Conservation (phyloP, 2,797 vertebrate genomes). For the Bradypodion ventrale region DNA sequence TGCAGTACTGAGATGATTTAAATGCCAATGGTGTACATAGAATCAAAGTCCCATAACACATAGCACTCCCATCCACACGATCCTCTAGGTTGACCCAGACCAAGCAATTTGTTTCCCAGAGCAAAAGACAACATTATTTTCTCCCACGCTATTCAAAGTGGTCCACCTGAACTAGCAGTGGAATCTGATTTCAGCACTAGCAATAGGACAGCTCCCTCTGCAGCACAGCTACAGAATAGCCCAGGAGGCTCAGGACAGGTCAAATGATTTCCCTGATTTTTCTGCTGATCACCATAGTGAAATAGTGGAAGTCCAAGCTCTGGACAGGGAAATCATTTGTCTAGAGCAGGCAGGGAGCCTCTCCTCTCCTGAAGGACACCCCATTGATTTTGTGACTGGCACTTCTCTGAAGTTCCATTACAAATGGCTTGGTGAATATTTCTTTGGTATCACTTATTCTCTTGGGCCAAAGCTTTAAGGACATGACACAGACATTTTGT, state of each 20-base stretch:
- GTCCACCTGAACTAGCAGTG: not conserved
- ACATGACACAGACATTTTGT: slow-evolving; percentile 16
- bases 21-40: not conserved
- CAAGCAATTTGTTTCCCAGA: not conserved
- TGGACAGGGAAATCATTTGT: no score
- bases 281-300: not conserved
- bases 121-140: not conserved
- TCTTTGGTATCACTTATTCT: slow-evolving; percentile 25
- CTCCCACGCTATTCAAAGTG: not conserved
- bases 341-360: not conserved
- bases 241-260: not conserved
- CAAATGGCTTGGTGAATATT: slow-evolving; percentile 4
- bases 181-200: not conserved
- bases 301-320: not conserved
- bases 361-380: not conserved
- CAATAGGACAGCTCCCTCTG: not conserved
- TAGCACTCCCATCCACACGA: not conserved
- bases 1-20: not conserved
- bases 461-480: slow-evolving; percentile 11
- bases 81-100: not conserved
- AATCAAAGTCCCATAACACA: no score
- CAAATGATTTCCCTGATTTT: not conserved
- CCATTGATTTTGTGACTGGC: not conserved
- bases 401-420: not conserved
- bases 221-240: not conserved